phyloP scores from a whole-genome alignment of 1,140 invertebrate genomes.

The Dryas iulia region DNA sequence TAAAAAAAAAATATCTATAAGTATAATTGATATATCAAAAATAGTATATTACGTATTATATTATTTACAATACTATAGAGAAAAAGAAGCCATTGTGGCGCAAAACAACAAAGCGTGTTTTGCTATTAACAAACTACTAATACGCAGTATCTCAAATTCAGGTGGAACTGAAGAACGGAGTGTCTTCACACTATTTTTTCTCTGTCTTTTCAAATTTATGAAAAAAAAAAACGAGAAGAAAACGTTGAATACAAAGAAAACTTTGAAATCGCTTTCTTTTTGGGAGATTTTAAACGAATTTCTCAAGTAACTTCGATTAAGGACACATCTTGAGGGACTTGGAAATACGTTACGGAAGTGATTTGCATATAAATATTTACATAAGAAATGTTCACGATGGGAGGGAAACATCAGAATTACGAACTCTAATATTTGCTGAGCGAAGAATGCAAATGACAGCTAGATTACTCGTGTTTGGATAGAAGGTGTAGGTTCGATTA shows the following conservation, averaged over 20 bases:
- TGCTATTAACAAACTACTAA: too few species aligned
- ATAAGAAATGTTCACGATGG: background rate
- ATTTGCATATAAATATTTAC: conserved; percentile 19
- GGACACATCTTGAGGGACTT: conserved; percentile 21
- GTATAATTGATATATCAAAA: too few species aligned
- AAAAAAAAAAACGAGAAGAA: too few species aligned
- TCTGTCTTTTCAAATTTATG: too few species aligned
- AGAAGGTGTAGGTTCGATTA: background rate
- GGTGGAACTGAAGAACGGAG: too few species aligned
- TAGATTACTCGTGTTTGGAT: background rate
- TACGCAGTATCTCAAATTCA: too few species aligned
- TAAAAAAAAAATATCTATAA: too few species aligned
- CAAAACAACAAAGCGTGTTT: too few species aligned
- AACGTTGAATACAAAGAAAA: background rate
- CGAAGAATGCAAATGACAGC: background rate
- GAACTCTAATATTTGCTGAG: background rate
- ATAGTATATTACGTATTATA: too few species aligned
- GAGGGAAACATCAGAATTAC: background rate
- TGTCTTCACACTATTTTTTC: too few species aligned
- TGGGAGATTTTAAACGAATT: conserved; percentile 4
- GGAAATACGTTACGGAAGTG: conserved; percentile 10
- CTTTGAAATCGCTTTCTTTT: background rate
- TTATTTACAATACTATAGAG: too few species aligned
- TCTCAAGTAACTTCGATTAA: conserved; percentile 22
- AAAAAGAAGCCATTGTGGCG: too few species aligned